These are phyloP conservation scores for Spodoptera picta DNA, from an alignment of 2,888 invertebrate genomes.

Conservation along the genomic window DNA sequence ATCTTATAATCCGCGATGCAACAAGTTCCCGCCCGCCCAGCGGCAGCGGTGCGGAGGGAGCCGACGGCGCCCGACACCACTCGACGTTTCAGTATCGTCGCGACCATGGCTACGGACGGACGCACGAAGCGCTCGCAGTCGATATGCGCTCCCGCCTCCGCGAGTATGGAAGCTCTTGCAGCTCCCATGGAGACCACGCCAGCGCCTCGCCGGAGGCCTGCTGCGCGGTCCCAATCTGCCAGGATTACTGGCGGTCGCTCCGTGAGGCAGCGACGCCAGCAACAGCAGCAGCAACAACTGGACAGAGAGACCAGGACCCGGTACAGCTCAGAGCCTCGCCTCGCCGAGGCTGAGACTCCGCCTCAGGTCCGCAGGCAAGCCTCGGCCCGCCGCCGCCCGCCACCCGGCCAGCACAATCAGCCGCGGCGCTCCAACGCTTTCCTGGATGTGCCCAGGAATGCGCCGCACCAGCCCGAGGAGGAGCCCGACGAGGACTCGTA, in stretches of 20 bases:
- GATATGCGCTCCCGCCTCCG: constrained; percentile 91
- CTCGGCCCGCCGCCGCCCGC: constrained; percentile 88
- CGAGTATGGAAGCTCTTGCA: constrained; percentile 91
- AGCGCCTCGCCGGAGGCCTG: constrained; percentile 90
- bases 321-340: constrained; percentile 91
- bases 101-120: constrained; percentile 90
- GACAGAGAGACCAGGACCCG: constrained; percentile 88
- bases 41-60: constrained; percentile 61
- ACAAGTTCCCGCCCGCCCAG: constrained; percentile 75
- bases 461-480: constrained; percentile 81
- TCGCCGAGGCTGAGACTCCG: constrained; percentile 91
- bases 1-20: constrained; percentile 77
- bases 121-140: constrained; percentile 92
- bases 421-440: constrained; percentile 92
- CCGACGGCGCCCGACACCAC: constrained; percentile 24
- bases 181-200: constrained; percentile 88
- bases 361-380: constrained; percentile 90
- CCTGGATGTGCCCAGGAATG: constrained; percentile 90
- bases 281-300: constrained; percentile 81
- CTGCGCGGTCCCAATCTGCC: constrained; percentile 93
- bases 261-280: constrained; percentile 81
- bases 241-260: constrained; percentile 91
- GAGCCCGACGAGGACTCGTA: constrained; percentile 96
- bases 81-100: constrained; percentile 80
- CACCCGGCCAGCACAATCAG: constrained; percentile 80